Conservation (phyloP, 2,113 vertebrate species). For the Mobula birostris region DNA sequence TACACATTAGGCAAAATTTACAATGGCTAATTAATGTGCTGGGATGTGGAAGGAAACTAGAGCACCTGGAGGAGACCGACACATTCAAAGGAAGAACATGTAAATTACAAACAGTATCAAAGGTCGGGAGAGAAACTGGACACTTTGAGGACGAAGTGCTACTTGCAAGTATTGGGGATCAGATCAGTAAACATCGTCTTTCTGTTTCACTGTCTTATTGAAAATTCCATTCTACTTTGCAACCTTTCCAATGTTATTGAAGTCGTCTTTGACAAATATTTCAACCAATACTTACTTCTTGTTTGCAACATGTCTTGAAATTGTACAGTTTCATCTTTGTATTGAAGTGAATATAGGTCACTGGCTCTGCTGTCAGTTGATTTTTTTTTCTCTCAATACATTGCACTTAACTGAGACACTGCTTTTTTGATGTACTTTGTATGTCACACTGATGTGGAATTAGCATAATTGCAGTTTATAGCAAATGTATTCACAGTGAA, state of each 20-base stretch:
- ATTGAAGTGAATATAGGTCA: background rate
- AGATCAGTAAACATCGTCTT: background rate
- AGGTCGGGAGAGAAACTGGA: too few relatives aligned
- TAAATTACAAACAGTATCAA: too few relatives aligned
- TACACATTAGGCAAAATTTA: too few relatives aligned
- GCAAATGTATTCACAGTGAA: background rate
- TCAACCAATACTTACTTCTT: background rate
- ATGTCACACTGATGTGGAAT: background rate
- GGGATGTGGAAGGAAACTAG: too few relatives aligned
- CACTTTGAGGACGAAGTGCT: too few relatives aligned
- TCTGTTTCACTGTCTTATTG: background rate
- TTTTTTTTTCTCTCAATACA: background rate
- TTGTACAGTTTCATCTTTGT: background rate
- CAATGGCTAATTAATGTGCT: too few relatives aligned
- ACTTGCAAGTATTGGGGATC: background rate
- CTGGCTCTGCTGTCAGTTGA: background rate
- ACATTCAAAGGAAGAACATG: too few relatives aligned
- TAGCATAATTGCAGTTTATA: background rate
- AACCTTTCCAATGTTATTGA: background rate
- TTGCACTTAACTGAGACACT: background rate
- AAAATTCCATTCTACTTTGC: background rate
- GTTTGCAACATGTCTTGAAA: background rate
- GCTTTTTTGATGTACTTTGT: background rate
- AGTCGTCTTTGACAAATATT: background rate
- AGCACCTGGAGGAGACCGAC: too few relatives aligned